Percentiles rank a stretch among this genome's conserved stretches.
phyloP scores from a whole-genome alignment of 2,888 invertebrate genomes.

The Meta bourneti region DNA sequence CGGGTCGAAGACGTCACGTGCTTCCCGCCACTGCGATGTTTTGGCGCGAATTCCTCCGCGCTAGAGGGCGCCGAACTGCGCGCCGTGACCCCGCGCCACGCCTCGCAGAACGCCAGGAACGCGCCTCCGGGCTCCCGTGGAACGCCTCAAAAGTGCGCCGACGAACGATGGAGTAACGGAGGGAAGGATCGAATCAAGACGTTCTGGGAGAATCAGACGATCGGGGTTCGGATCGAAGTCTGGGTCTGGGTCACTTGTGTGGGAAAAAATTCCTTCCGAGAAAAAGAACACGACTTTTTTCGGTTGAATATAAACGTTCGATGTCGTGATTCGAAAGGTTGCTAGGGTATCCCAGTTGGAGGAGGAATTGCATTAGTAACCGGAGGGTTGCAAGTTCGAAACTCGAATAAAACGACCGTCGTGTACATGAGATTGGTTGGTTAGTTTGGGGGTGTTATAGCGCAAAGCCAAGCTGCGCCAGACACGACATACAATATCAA shows the following conservation, averaged over 20 bases:
- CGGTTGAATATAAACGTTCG: no score
- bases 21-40: background rate
- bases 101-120: constrained; percentile 51
- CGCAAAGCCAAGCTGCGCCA: no score
- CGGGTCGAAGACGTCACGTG: background rate
- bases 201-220: background rate
- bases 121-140: background rate
- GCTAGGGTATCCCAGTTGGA: no score
- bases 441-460: no score
- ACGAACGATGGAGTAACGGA: background rate
- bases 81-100: constrained; percentile 53
- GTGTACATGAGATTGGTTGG: no score
- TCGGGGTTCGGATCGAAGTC: background rate
- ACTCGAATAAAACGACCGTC: no score
- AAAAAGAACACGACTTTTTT: no score
- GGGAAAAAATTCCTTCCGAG: background rate
- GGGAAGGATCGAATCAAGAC: background rate
- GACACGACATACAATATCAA: no score
- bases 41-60: constrained; percentile 2
- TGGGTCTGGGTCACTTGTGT: background rate
- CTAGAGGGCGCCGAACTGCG: constrained; percentile 12
- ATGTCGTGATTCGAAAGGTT: no score
- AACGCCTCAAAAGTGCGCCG: background rate
- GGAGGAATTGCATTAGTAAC: no score
- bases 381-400: no score